Evolutionary conservation across 2,888 invertebrate species (phyloP), one percentile per base, ranked within the genome.

Genomic region (Andrena bucephala): DNA sequence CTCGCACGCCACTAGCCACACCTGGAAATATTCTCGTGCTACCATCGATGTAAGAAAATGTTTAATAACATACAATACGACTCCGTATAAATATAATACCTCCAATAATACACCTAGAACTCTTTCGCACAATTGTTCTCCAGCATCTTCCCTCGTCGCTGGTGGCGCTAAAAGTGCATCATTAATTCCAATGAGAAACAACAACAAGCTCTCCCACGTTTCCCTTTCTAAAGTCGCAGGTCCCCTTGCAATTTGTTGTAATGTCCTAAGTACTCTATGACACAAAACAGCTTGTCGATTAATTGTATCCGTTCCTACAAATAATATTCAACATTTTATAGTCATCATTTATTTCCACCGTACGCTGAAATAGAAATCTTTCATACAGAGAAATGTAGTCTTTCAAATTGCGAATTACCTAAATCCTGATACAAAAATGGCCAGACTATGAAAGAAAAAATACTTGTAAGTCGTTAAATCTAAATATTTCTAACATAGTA

Each of bases 101-200:
- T 99, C 98, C 94, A 99, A 98, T 73, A 99, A 95, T 50, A 99
- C 99, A 87, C 98, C 98, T 5, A 99, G 95, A 70, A 99, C 98
- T 50, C 99, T 95, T 94, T 99, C 98, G 93, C 99, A 98, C 62
- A 99, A 95, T 93, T 99, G 98, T 93, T 99, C 99, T 0, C 98
- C 98, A n/a, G 98, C 98, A 91, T 98, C 98, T 94, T 99, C 99
- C 94, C 98, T 98, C 42, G 98, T 97, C 5, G 98, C 97, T 6
- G 99, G 99, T 31, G 99, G 98, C 1, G 98, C 97, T 81, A 99
- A 95, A 54, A 99, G 95, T 8, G 98, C 98, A 88, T 99, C 97
- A 92, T 99, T 99, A 50, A 99, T 97, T 42, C 97, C 97, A 81
- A 99, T 95, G 85, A 99, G 95, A 94, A 99, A 97, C 78, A 98